These are phyloP conservation scores for Drosophila guanche DNA, from an alignment of 1,140 invertebrate genomes.

Conservation along the genomic window DNA sequence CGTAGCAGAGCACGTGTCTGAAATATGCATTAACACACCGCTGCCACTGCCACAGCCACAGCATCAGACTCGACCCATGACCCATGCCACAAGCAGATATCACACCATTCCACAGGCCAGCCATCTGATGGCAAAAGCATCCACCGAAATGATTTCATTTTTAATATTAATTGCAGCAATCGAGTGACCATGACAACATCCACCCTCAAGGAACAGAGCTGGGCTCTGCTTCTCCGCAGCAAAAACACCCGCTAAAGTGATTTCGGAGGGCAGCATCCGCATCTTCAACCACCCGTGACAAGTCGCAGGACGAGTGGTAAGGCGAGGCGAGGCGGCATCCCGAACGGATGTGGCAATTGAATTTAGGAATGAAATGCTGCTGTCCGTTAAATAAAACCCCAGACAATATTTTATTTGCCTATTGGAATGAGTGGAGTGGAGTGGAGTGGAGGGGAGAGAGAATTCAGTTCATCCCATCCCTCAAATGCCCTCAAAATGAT, in stretches of 20 bases:
- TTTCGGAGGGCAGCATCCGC: slow-evolving; percentile 14
- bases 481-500: too few species aligned
- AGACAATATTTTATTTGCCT: slow-evolving; percentile 54
- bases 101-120: slow-evolving; percentile 12
- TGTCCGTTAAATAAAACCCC: slow-evolving; percentile 50
- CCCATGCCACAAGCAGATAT: slow-evolving; percentile 40
- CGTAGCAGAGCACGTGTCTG: slow-evolving; percentile 75
- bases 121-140: slow-evolving; percentile 7
- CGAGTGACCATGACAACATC: slow-evolving; percentile 74
- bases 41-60: slow-evolving; percentile 28
- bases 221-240: slow-evolving; percentile 32
- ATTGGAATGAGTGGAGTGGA: slow-evolving; percentile 25
- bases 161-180: slow-evolving; percentile 81
- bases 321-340: not conserved
- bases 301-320: slow-evolving; percentile 31
- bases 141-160: slow-evolving; percentile 66
- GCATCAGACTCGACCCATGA: slow-evolving; percentile 28
- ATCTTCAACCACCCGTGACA: slow-evolving; percentile 57
- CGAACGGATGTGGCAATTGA: slow-evolving; percentile 73
- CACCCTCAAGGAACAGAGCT: slow-evolving; percentile 56
- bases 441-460: slow-evolving; percentile 7
- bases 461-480: too few species aligned
- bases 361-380: slow-evolving; percentile 35
- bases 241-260: slow-evolving; percentile 23
- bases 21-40: slow-evolving; percentile 80